A percentile compares a stretch with the other conserved stretches of the same genome.
phyloP scores from a whole-genome alignment of 2,113 vertebrate genomes.

The Phyllostomus discolor region DNA sequence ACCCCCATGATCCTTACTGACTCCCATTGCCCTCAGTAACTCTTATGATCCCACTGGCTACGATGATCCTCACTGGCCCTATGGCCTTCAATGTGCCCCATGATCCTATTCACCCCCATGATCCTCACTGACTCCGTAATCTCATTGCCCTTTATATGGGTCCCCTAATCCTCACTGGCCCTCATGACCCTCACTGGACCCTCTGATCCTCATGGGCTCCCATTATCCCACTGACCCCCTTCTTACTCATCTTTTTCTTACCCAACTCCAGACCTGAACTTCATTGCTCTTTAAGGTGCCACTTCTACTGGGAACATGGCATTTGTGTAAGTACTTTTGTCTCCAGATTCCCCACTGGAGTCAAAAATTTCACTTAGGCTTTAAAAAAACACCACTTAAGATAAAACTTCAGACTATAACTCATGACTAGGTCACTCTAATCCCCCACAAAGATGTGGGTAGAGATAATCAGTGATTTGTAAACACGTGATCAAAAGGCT shows the following conservation, averaged over 20 bases:
- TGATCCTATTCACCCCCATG: background rate
- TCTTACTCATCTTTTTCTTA: background rate
- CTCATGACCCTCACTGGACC: background rate
- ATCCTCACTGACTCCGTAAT: background rate
- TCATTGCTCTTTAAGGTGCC: background rate
- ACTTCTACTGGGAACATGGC: background rate
- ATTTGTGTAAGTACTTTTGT: background rate
- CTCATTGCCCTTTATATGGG: too few relatives aligned
- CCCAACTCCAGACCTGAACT: background rate
- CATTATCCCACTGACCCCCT: background rate
- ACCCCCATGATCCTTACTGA: fast-evolving
- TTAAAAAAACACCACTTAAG: background rate
- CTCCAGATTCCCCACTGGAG: background rate
- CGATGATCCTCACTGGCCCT: too few relatives aligned
- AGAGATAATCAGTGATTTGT: background rate
- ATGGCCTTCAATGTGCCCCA: background rate
- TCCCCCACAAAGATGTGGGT: background rate
- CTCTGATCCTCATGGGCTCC: too few relatives aligned
- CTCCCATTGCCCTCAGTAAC: too few relatives aligned
- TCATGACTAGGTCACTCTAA: background rate
- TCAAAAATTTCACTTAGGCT: background rate
- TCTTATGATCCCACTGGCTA: background rate
- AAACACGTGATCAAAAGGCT: background rate
- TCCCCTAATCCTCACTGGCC: background rate
- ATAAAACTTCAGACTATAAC: background rate